Base-by-base conservation (phyloP, 2,113 vertebrate genomes). In the Bungarus multicinctus region DNA sequence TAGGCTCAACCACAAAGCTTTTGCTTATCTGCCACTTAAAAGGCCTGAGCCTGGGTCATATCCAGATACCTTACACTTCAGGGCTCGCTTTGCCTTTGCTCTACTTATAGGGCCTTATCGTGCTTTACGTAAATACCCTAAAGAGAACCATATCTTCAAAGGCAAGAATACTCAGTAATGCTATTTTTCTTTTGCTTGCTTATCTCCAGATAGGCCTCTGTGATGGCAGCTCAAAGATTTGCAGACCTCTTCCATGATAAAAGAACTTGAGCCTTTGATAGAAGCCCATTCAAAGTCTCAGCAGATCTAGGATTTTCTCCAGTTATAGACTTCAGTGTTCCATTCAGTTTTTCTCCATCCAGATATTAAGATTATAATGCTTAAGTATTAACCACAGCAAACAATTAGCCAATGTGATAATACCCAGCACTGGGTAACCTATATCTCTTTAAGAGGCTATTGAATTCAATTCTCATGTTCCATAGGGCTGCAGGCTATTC, bases 21-120 rank as follows among this genome's bases (percentile, higher is more conserved):
- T 91, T 91, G 54, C 87, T 93, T 93, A 93, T 93, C 90, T 69
- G 54, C 54, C 39, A 74, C 86, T 88, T 43, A 60, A 18, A 57
- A 53, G 25, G 34, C 23, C 20, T 87, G 55, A 81, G 69, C 43
- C 74, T 89, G 74, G 55, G 74, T 93, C 87, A 58, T 86, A 88
- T 91, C 93, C 90, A 89, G 74, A 91, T 47, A 64, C 60, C 89
- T 93, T 90, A 12, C 50, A 88, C 45, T 86, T 30, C 39, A 3
- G 6, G 50, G 2, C 5, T 57, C 7, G 0, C 27, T 91, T 88
- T 89, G 20, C 34, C n/a, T 55, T 11, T 23, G 1, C 50, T n/a
- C 22, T 50, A 47, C 57, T 88, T 69, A 43, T 53, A 91, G 25
- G 27, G 20, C 25, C 69, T 93, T 93, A 93, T 91, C 88, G 34